phyloP scores from a whole-genome alignment of 1,140 invertebrate species.

The Saxidomus purpurata region DNA sequence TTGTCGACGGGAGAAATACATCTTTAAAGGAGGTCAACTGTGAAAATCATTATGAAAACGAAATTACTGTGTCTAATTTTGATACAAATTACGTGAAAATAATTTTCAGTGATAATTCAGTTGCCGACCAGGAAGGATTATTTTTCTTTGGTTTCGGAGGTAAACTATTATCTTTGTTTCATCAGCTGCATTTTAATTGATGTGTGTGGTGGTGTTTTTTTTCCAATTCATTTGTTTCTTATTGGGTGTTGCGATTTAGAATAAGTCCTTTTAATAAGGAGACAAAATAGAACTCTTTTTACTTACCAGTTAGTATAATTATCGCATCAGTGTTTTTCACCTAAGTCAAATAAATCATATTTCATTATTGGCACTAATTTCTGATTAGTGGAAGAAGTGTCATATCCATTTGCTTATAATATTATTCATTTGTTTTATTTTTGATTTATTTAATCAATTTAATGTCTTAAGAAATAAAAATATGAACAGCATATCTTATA shows the following conservation, averaged over 20 bases:
- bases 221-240: neutral
- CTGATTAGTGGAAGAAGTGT: no score
- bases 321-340: no score
- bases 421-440: no score
- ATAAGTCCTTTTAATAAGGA: no score
- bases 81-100: neutral
- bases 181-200: neutral
- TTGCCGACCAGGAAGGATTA: neutral
- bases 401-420: no score
- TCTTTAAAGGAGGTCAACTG: neutral
- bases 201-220: neutral
- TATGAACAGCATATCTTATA: no score
- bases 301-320: no score
- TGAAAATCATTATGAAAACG: neutral
- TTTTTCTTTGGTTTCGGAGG: slow-evolving; percentile 9
- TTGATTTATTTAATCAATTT: no score
- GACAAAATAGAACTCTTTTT: no score
- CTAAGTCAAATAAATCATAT: no score
- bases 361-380: no score
- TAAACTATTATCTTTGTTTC: neutral
- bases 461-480: no score
- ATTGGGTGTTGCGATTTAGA: neutral
- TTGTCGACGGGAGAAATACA: neutral
- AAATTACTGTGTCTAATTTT: neutral
- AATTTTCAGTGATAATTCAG: neutral